Percentiles rank a stretch among this genome's conserved stretches.
phyloP scores from a whole-genome alignment of 2,797 vertebrate species.

The Potorous gilbertii region DNA sequence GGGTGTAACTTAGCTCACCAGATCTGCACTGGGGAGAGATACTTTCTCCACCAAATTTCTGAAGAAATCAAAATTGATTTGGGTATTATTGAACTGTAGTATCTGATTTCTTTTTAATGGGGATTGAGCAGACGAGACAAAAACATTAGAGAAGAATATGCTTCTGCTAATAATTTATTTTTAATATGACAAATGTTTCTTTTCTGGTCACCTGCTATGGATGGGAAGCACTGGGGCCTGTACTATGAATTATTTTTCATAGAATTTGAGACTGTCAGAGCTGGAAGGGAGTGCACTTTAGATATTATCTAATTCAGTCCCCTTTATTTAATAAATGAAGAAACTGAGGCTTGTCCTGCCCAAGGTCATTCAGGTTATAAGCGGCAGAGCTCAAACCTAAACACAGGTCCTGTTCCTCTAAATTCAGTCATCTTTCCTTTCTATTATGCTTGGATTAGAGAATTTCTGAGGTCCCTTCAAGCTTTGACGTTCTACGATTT shows the following conservation, averaged over 20 bases:
- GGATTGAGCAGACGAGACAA: slow-evolving; percentile 39
- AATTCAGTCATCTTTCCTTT: background rate
- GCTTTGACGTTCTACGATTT: background rate
- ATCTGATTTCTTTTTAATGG: slow-evolving; percentile 56
- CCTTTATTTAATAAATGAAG: background rate
- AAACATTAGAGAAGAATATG: slow-evolving; percentile 2
- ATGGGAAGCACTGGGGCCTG: background rate
- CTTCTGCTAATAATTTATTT: slow-evolving; percentile 35
- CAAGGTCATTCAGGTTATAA: background rate
- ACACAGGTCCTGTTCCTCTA: background rate
- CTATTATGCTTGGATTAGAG: background rate
- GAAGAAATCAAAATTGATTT: slow-evolving; percentile 70
- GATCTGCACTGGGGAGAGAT: slow-evolving; percentile 63
- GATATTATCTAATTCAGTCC: background rate
- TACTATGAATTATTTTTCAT: background rate
- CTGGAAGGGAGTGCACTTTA: background rate
- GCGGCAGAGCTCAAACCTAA: background rate
- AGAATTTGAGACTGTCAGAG: background rate
- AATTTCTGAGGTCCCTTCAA: background rate
- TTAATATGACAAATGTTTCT: slow-evolving; percentile 7
- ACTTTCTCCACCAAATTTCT: slow-evolving; percentile 62
- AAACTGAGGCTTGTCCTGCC: background rate
- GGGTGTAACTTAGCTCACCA: slow-evolving; percentile 63
- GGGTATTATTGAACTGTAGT: slow-evolving; percentile 37
- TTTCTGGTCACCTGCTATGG: background rate